phyloP scores from a whole-genome alignment of 1,140 invertebrate genomes.

The Gerris buenoi region DNA sequence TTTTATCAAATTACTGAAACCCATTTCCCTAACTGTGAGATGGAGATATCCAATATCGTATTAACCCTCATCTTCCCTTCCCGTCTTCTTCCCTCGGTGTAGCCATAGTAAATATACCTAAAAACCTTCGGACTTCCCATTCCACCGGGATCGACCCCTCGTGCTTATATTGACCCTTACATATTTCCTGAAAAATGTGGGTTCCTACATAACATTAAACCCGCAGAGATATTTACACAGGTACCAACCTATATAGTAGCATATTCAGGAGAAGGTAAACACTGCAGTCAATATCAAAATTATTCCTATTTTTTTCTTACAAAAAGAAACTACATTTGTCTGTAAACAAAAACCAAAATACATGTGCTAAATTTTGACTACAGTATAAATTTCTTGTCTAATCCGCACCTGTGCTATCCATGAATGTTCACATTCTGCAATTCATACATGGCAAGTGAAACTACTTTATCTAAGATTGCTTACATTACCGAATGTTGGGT shows the following conservation, averaged over 20 bases:
- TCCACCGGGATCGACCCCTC: neutral
- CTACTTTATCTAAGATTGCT: too few species aligned
- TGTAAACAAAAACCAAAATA: too few species aligned
- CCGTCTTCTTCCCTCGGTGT: too few species aligned
- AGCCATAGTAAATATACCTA: neutral
- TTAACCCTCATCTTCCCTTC: neutral
- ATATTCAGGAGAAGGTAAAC: neutral
- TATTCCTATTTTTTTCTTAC: too few species aligned
- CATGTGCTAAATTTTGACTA: too few species aligned
- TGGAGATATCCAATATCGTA: neutral
- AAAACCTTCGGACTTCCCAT: neutral
- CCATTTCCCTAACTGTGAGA: neutral
- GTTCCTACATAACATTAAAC: neutral
- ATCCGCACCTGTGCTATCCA: too few species aligned
- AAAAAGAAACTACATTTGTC: too few species aligned
- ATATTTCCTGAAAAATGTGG: neutral
- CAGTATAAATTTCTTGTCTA: too few species aligned
- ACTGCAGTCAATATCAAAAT: neutral
- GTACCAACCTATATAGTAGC: neutral
- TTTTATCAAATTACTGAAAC: neutral
- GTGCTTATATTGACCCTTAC: neutral
- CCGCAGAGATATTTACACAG: neutral
- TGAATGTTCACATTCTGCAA: too few species aligned
- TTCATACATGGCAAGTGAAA: too few species aligned
- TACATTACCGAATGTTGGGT: too few species aligned